These are phyloP conservation scores for Stegophylla sp. DNA, from an alignment of 2,888 invertebrate species.

Conservation along the genomic window DNA sequence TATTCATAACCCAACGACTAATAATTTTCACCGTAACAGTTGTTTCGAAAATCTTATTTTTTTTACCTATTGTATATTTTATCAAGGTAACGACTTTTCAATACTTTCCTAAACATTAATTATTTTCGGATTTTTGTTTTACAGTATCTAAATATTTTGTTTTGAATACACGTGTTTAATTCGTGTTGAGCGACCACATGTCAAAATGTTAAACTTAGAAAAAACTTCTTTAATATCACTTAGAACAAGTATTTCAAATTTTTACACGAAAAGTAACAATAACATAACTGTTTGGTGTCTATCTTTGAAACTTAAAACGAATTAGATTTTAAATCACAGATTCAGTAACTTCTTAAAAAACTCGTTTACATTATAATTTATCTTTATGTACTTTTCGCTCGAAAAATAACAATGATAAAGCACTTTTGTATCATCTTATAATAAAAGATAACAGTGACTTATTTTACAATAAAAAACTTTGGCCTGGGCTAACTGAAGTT, in stretches of 20 bases:
- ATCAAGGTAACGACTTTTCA: too few relatives aligned
- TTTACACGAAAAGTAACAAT: not conserved
- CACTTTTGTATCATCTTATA: not conserved
- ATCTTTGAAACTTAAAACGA: not conserved
- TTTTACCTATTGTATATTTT: too few relatives aligned
- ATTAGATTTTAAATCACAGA: not conserved
- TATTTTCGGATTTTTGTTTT: too few relatives aligned
- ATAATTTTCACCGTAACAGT: too few relatives aligned
- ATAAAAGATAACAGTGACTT: too few relatives aligned
- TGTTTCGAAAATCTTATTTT: too few relatives aligned
- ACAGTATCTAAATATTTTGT: not conserved
- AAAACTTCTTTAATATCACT: constrained; percentile 7
- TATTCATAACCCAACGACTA: too few relatives aligned
- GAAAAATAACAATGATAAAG: not conserved
- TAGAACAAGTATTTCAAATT: not conserved
- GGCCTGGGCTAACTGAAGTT: too few relatives aligned
- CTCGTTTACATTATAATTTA: not conserved
- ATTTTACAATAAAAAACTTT: too few relatives aligned
- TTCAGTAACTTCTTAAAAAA: constrained; percentile 15
- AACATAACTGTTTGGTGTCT: not conserved
- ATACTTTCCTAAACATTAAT: too few relatives aligned
- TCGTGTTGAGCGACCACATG: not conserved
- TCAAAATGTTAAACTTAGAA: constrained; percentile 19
- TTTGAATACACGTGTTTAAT: not conserved
- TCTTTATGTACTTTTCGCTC: not conserved